Conservation (phyloP, 1,140 invertebrate genomes). For the Sitophilus oryzae region DNA sequence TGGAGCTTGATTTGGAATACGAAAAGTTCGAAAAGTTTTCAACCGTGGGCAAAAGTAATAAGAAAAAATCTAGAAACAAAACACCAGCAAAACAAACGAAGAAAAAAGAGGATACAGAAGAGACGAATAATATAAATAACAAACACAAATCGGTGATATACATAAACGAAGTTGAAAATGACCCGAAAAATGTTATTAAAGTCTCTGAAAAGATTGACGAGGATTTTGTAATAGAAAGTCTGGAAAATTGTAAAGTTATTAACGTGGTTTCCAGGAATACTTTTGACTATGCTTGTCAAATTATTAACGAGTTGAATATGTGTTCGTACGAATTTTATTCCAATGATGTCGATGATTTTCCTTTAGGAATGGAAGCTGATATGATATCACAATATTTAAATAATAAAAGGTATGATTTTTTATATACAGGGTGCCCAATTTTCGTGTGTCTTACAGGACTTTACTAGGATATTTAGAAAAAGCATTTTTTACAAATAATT, state of each 20-base stretch:
- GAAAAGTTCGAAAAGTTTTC: slow-evolving; percentile 25
- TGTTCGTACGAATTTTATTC: slow-evolving; percentile 37
- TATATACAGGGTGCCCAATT: too few relatives aligned
- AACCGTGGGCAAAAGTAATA: slow-evolving; percentile 20
- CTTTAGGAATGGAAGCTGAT: slow-evolving; percentile 40
- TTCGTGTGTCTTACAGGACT: too few relatives aligned
- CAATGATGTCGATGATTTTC: slow-evolving; percentile 39
- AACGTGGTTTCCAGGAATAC: slow-evolving; percentile 60
- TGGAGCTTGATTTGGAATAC: slow-evolving; percentile 22
- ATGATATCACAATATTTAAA: slow-evolving; percentile 30
- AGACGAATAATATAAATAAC: too few relatives aligned
- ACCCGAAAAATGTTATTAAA: slow-evolving; percentile 10
- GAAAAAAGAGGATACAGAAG: slow-evolving; percentile 11
- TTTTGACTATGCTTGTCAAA: slow-evolving; percentile 54
- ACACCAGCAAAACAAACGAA: slow-evolving; percentile 39
- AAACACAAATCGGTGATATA: slow-evolving; percentile 42
- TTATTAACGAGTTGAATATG: slow-evolving; percentile 49
- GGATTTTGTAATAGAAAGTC: slow-evolving; percentile 35
- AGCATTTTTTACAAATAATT: too few relatives aligned
- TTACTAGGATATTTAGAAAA: too few relatives aligned
- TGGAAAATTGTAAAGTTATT: slow-evolving; percentile 52
- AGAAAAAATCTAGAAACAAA: slow-evolving; percentile 43
- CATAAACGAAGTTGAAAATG: slow-evolving; percentile 37
- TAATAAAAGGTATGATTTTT: slow-evolving; percentile 24
- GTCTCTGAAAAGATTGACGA: slow-evolving; percentile 36